Conservation (phyloP, 2,888 invertebrate genomes). For the Tigriopus californicus region DNA sequence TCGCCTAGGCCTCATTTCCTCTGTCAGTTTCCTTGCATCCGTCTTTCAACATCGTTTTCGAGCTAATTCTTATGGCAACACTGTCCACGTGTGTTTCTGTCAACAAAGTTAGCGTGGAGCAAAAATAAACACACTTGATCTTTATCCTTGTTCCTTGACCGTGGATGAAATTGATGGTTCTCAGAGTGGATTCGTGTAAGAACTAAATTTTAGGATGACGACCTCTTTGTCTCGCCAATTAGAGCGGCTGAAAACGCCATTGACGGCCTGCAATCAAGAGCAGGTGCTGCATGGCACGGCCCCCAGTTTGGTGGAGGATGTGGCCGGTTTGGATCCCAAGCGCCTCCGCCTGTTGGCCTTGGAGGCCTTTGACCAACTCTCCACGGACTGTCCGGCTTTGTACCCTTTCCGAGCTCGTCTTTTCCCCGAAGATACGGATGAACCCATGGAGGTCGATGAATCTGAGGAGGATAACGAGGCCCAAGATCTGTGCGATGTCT, state of each 20-base stretch:
- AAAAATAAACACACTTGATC: no score
- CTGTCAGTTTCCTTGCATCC: no score
- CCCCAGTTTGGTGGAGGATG: background rate
- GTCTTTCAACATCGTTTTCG: no score
- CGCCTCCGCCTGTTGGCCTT: background rate
- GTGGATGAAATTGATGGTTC: no score
- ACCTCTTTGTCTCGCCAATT: background rate
- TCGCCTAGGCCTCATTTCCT: no score
- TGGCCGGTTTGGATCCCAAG: background rate
- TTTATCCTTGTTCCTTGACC: no score
- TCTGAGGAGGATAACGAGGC: background rate
- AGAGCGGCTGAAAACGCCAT: background rate
- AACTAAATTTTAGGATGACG: background rate
- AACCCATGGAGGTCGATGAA: background rate
- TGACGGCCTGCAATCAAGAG: background rate
- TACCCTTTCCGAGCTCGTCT: background rate
- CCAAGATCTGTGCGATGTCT: background rate
- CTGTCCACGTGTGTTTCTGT: no score
- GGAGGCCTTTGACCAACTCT: background rate
- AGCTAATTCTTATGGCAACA: no score
- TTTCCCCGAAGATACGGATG: background rate
- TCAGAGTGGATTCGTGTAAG: no score
- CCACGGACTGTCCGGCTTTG: background rate
- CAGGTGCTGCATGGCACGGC: background rate
- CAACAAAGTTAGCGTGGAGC: no score